Conservation (phyloP, 2,797 vertebrate species). For the Phoebastria nigripes region DNA sequence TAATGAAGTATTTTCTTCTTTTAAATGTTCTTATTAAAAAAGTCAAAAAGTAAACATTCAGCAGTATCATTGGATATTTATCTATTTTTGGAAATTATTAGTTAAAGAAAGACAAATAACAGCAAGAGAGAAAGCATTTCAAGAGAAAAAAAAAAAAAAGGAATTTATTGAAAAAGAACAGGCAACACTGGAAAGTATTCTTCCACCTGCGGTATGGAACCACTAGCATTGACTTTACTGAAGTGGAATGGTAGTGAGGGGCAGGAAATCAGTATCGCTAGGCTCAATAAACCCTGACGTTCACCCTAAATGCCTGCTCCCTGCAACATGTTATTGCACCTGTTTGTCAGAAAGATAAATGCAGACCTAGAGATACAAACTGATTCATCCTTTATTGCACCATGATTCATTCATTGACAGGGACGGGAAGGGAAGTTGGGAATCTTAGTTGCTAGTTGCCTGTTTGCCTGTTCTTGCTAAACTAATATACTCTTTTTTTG, state of each 20-base stretch:
- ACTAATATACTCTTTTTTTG: neutral
- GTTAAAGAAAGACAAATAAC: neutral
- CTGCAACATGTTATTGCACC: neutral
- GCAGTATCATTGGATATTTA: accelerated
- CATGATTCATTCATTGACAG: neutral
- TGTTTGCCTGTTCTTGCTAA: neutral
- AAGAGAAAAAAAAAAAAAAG: neutral
- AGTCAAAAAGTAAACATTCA: neutral
- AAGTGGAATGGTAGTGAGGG: neutral
- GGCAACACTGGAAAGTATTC: neutral
- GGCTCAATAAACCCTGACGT: neutral
- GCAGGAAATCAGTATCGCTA: neutral
- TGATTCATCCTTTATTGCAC: neutral
- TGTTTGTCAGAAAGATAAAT: neutral
- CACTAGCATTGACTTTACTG: neutral
- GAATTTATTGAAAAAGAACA: neutral
- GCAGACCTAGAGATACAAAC: neutral
- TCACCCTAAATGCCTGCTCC: neutral
- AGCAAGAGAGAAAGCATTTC: neutral
- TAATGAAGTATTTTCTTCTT: neutral
- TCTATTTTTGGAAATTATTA: neutral
- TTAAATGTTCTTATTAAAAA: neutral
- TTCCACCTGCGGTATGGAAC: neutral
- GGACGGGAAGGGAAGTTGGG: neutral
- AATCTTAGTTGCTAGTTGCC: neutral